Conservation (phyloP, 1,140 invertebrate genomes). For the Ceratosolen fusciceps region DNA sequence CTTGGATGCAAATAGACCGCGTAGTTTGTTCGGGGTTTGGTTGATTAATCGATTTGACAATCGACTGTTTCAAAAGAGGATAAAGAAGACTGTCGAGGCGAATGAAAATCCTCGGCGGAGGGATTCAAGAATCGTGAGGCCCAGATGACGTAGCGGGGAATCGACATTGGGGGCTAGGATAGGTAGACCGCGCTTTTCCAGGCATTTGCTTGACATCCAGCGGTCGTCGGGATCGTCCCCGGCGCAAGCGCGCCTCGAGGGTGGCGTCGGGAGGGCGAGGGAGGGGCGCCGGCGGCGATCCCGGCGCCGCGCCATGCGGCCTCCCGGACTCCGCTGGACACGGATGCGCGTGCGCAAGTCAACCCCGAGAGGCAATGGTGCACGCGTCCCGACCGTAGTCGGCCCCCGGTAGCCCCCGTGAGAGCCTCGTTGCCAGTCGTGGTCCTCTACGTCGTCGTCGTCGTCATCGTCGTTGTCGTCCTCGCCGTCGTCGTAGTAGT, state of each 20-base stretch:
- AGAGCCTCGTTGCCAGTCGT: neutral
- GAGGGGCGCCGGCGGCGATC: neutral
- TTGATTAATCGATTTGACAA: no score
- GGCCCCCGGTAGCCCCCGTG: constrained; percentile 26
- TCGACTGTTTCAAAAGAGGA: no score
- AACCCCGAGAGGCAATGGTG: constrained; percentile 1
- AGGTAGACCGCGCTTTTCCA: neutral
- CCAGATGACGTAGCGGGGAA: neutral
- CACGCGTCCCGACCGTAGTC: constrained; percentile 27
- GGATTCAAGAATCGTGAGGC: no score
- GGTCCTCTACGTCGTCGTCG: neutral
- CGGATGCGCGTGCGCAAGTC: constrained; percentile 2
- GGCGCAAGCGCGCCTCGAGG: constrained; percentile 3
- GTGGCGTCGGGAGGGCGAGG: neutral
- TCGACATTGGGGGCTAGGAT: neutral
- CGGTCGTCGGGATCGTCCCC: neutral
- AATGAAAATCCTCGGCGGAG: no score
- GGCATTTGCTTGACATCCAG: neutral
- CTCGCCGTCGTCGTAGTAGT: neutral
- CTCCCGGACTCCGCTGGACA: constrained; percentile 3
- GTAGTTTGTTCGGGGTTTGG: no score
- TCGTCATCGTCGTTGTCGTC: neutral
- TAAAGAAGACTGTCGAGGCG: no score
- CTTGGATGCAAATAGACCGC: no score
- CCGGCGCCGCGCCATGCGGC: constrained; percentile 8